Conservation (phyloP, 2,797 vertebrate species). For the Sebastes hubbsi region DNA sequence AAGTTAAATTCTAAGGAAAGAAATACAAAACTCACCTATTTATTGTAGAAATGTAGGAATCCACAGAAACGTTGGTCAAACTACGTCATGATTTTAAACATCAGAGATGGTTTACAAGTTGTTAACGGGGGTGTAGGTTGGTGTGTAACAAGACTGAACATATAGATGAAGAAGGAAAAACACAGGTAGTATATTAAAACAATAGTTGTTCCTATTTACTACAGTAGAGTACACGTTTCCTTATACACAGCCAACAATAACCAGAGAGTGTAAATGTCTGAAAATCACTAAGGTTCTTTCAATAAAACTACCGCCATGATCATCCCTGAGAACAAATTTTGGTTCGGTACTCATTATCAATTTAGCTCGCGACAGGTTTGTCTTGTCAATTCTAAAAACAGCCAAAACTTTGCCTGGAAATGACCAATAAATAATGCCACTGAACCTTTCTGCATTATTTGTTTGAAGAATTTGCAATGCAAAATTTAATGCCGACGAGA, state of each 20-base stretch:
- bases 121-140: constrained; percentile 15
- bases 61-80: constrained; percentile 45
- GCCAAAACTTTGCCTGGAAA: constrained; percentile 10
- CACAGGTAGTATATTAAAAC: constrained; percentile 59
- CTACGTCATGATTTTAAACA: constrained; percentile 45
- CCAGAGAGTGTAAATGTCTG: constrained; percentile 49
- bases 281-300: constrained; percentile 49
- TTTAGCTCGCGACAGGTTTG: constrained; percentile 24
- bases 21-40: constrained; percentile 33
- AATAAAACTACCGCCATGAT: constrained; percentile 56
- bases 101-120: constrained; percentile 29
- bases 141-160: constrained; percentile 40
- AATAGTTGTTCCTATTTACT: constrained; percentile 66
- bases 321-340: constrained; percentile 86
- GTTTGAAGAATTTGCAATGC: constrained; percentile 2
- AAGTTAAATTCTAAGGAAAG: constrained; percentile 31
- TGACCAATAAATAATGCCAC: constrained; percentile 39
- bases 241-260: constrained; percentile 62
- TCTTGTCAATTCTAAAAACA: constrained; percentile 27
- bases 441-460: constrained; percentile 5
- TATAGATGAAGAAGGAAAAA: constrained; percentile 14
- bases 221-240: constrained; percentile 75
- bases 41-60: constrained; percentile 26
- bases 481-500: background rate
- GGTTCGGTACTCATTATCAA: constrained; percentile 73